Evolutionary conservation across 2,797 vertebrate genomes (phyloP).

Genomic region (Triplophysa yarkandensis): DNA sequence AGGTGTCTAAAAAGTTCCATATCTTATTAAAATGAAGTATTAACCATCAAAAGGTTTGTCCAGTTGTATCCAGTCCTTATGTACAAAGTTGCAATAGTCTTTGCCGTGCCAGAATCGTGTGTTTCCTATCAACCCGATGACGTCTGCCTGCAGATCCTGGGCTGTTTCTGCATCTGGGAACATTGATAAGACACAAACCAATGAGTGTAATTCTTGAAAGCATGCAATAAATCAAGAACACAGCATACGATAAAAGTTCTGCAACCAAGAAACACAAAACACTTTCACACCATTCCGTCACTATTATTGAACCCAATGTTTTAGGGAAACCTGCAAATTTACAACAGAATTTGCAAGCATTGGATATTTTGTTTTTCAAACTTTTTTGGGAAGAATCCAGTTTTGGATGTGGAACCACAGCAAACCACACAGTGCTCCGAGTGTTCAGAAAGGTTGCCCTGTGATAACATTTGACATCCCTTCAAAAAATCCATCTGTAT

Average conservation of each 20-base stretch:
- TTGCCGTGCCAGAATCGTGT: conserved; percentile 97
- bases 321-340: conserved; percentile 7
- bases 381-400: conserved; percentile 5
- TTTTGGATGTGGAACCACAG: conserved; percentile 50
- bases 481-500: neutral
- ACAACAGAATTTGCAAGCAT: neutral
- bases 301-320: neutral
- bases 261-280: neutral
- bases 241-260: neutral
- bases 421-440: conserved; percentile 52
- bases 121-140: conserved; percentile 87
- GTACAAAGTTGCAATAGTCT: conserved; percentile 97
- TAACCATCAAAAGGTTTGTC: conserved; percentile 96
- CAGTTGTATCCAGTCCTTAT: conserved; percentile 96
- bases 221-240: neutral
- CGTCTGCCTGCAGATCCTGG: conserved; percentile 76
- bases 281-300: neutral
- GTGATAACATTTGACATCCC: neutral
- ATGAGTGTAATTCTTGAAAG: neutral
- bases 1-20: too few relatives aligned
- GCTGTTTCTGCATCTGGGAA: conserved; percentile 74
- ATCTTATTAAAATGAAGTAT: neutral
- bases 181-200: neutral
- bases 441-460: conserved; percentile 5
- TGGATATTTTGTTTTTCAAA: neutral